These are phyloP conservation scores for Conus canariensis DNA, from an alignment of 2,888 invertebrate genomes.

Conservation along the genomic window DNA sequence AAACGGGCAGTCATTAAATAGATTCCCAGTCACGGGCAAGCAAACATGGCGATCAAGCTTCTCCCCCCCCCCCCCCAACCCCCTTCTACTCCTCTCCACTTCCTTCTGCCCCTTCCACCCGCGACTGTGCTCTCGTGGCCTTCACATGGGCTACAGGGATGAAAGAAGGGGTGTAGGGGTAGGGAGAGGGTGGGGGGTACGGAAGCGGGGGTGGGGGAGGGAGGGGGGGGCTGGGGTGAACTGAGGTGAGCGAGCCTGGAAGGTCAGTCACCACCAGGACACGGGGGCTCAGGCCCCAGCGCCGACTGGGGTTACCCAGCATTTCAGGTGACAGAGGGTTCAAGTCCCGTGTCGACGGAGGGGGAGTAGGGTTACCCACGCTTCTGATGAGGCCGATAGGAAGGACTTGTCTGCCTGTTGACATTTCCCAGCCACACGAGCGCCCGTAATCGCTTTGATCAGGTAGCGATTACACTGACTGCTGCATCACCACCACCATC, in stretches of 20 bases:
- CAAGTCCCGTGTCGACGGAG: background rate
- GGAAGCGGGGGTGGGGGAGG: background rate
- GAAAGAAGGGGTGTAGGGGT: background rate
- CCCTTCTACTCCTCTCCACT: too few species aligned
- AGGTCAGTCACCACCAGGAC: constrained; percentile 1
- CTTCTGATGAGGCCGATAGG: background rate
- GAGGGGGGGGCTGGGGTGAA: background rate
- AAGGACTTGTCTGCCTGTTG: background rate
- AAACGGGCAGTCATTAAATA: constrained; percentile 40
- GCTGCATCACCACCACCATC: background rate
- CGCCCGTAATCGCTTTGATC: constrained; percentile 5
- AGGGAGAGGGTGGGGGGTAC: background rate
- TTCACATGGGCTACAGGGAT: background rate
- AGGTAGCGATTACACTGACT: background rate
- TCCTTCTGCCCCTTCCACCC: too few species aligned
- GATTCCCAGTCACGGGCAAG: constrained; percentile 44
- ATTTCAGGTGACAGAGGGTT: background rate
- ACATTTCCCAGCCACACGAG: constrained; percentile 13
- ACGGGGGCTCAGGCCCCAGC: background rate
- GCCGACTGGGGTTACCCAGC: constrained; percentile 11
- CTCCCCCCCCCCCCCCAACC: background rate
- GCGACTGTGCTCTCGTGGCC: background rate
- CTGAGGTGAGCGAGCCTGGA: constrained; percentile 8
- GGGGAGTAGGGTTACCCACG: background rate
- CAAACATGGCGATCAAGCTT: constrained; percentile 22